Percentiles rank a stretch among this genome's conserved stretches.
phyloP scores from a whole-genome alignment of 1,140 invertebrate genomes.

The Pectinophora gossypiella region DNA sequence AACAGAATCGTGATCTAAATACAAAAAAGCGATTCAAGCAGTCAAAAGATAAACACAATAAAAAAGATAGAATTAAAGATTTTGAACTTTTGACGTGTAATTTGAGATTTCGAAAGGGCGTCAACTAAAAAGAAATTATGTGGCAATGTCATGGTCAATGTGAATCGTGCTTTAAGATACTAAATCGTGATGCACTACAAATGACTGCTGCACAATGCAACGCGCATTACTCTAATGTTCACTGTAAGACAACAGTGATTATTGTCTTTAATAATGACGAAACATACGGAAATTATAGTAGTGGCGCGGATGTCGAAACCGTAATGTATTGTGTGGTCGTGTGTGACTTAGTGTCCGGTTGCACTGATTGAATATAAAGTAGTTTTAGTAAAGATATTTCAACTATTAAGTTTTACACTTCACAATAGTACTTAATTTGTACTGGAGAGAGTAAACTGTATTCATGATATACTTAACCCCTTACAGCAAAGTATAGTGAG shows the following conservation, averaged over 20 bases:
- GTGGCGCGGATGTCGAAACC: neutral
- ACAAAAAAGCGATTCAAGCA: neutral
- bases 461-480: too few relatives aligned
- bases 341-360: neutral
- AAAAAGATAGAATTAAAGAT: neutral
- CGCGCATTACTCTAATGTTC: constrained; percentile 45
- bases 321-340: neutral
- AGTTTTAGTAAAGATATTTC: too few relatives aligned
- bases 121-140: constrained; percentile 40
- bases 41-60: neutral
- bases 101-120: constrained; percentile 33
- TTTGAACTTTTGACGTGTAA: neutral
- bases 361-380: too few relatives aligned
- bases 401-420: too few relatives aligned
- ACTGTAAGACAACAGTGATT: constrained; percentile 25
- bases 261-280: constrained; percentile 42
- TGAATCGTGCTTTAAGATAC: constrained; percentile 33
- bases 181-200: constrained; percentile 52
- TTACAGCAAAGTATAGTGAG: too few relatives aligned
- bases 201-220: constrained; percentile 47
- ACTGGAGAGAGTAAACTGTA: too few relatives aligned
- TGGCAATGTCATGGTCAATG: constrained; percentile 59
- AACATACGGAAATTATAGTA: constrained; percentile 29
- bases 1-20: neutral
- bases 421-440: too few relatives aligned